Evolutionary conservation across 2,797 vertebrate species (phyloP), one percentile per base, ranked within the genome.

Genomic region (Coilia nasus): DNA sequence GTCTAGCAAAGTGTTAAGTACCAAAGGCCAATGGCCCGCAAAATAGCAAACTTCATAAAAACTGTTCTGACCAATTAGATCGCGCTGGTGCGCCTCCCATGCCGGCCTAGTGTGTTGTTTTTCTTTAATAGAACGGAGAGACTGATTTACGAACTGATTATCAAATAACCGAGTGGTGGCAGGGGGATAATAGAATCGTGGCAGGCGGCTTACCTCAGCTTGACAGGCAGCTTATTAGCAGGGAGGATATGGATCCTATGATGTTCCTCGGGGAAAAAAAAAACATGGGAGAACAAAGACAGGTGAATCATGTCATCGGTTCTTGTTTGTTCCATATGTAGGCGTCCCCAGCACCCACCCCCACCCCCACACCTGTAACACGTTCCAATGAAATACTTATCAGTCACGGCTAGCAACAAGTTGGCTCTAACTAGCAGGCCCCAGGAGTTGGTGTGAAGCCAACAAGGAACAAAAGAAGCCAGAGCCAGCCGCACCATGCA

Each of bases 311-410:
- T 78, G 31, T 78, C 31, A 41, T 21, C 6, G 31, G 10, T 78
- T 17, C 31, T 78, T 19, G 71, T 78, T 44, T 41, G 71, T 35
- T 44, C 71, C 31, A 78, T 21, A 44, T 41, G 35, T 78, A 41
- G 17, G 71, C 9, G 17, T 4, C 31, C 15, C 67, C 46, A 47
- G 4, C 46, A 47, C 46, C 46, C 46, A 47, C 46, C 46, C 7
- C 50, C 50, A 3, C 50, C 50, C 14, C 50, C 7, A 2, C 50
- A 2, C 1, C 9, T 31, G 44, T 78, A 78, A 78, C 71, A 78
- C 71, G 7, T 44, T 78, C 71, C 71, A 78, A 78, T 78, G 44
- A 78, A 78, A 78, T 78, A 78, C 71, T 78, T 78, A 78, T 78
- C 71, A 78, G 71, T 78, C 71, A 78, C 35, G 21, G 35, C 41